Conservation (phyloP, 2,113 vertebrate species). For the Scomber japonicus region DNA sequence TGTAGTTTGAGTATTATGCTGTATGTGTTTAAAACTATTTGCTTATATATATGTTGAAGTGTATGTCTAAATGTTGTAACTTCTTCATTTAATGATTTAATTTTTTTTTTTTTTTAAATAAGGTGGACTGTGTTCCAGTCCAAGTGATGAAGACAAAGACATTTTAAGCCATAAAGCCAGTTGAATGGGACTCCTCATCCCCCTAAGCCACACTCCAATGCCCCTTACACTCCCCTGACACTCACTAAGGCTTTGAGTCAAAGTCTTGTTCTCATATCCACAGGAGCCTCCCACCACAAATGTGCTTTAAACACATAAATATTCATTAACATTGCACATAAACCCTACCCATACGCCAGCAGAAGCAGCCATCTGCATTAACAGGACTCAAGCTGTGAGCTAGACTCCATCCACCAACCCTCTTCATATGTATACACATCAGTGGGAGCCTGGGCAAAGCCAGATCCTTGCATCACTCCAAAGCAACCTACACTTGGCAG, state of each 20-base stretch:
- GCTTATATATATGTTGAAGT: not conserved
- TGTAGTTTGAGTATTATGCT: not conserved
- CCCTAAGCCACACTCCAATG: conserved; percentile 70
- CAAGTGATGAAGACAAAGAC: conserved; percentile 60
- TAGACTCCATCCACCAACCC: conserved; percentile 73
- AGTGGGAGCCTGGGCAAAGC: conserved; percentile 64
- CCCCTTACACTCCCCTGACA: conserved; percentile 58
- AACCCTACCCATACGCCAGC: conserved; percentile 70
- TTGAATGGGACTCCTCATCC: conserved; percentile 66
- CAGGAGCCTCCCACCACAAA: conserved; percentile 75
- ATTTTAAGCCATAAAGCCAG: conserved; percentile 70
- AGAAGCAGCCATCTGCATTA: conserved; percentile 83
- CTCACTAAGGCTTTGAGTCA: conserved; percentile 65
- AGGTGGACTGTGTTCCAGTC: conserved; percentile 24
- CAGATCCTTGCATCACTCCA: conserved; percentile 76
- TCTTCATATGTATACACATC: conserved; percentile 66
- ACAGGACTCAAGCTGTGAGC: conserved; percentile 79
- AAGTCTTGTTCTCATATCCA: conserved; percentile 66
- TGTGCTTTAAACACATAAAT: conserved; percentile 83
- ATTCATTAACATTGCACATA: conserved; percentile 80
- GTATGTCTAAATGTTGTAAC: not conserved
- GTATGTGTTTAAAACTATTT: not conserved
- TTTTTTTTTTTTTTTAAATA: not conserved
- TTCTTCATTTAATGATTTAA: not conserved
- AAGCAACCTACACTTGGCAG: conserved; percentile 85